Conservation (phyloP, 2,888 invertebrate species). For the Dilophus febrilis region DNA sequence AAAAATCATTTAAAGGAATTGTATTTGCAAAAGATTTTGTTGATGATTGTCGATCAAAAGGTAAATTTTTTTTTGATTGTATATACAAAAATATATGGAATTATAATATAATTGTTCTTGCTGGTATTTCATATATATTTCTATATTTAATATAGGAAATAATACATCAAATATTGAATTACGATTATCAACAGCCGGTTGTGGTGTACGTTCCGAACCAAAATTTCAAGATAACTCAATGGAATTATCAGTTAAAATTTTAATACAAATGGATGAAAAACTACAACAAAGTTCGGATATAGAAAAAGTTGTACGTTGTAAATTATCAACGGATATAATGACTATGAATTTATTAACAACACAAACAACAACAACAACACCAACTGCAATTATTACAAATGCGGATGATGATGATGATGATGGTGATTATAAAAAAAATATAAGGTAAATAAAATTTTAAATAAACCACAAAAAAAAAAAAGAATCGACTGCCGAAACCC, state of each 20-base stretch:
- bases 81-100: background rate
- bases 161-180: constrained; percentile 18
- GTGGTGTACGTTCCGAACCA: constrained; percentile 46
- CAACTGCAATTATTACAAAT: background rate
- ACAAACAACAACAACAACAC: background rate
- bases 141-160: no score
- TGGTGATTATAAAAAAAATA: background rate
- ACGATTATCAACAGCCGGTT: constrained; percentile 32
- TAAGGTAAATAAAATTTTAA: background rate
- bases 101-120: no score
- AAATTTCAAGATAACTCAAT: constrained; percentile 34
- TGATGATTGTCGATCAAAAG: constrained; percentile 47
- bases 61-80: constrained; percentile 18
- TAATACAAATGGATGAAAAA: constrained; percentile 58
- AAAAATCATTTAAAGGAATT: constrained; percentile 49
- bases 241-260: constrained; percentile 46
- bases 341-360: constrained; percentile 16
- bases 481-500: constrained; percentile 13
- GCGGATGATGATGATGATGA: no score
- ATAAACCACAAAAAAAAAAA: background rate
- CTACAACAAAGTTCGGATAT: constrained; percentile 58
- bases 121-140: no score
- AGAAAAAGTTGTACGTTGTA: constrained; percentile 43
- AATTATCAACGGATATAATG: constrained; percentile 23
- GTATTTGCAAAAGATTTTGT: constrained; percentile 62